Evolutionary conservation across 2,888 invertebrate species (phyloP).

Genomic region (Trissolcus japonicus): DNA sequence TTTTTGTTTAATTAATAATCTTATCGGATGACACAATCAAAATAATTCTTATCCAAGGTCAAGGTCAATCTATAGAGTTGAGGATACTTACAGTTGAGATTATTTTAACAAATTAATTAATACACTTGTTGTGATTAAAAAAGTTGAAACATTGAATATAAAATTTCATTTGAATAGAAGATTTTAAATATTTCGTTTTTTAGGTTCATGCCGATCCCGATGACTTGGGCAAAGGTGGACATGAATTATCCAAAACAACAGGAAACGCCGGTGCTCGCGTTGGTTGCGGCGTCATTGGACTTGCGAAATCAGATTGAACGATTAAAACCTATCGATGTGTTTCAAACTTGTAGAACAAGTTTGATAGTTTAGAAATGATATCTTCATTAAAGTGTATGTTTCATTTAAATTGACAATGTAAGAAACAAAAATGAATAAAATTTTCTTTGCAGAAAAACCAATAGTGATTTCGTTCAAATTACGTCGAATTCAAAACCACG

Average conservation of each 20-base stretch:
- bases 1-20: not conserved
- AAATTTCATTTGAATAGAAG: not conserved
- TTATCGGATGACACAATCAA: not conserved
- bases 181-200: slow-evolving; percentile 5
- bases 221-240: slow-evolving; percentile 94
- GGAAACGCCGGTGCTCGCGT: slow-evolving; percentile 95
- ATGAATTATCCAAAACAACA: slow-evolving; percentile 93
- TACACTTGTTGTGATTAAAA: no score
- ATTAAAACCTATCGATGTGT: slow-evolving; percentile 24
- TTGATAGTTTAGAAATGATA: not conserved
- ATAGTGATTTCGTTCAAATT: no score
- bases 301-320: slow-evolving; percentile 77
- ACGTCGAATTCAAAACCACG: no score
- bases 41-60: not conserved
- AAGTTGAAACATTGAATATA: not conserved
- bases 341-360: slow-evolving; percentile 21
- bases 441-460: no score
- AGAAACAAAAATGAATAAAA: no score
- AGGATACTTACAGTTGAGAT: not conserved
- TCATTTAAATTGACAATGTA: no score
- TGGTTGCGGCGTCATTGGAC: slow-evolving; percentile 92
- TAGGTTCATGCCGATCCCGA: slow-evolving; percentile 85
- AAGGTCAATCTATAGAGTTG: not conserved
- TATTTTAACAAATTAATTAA: not conserved
- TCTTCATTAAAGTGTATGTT: no score